Percentiles rank a stretch among this genome's conserved stretches.
phyloP scores from a whole-genome alignment of 2,888 invertebrate genomes.

The Athetis lepigone region DNA sequence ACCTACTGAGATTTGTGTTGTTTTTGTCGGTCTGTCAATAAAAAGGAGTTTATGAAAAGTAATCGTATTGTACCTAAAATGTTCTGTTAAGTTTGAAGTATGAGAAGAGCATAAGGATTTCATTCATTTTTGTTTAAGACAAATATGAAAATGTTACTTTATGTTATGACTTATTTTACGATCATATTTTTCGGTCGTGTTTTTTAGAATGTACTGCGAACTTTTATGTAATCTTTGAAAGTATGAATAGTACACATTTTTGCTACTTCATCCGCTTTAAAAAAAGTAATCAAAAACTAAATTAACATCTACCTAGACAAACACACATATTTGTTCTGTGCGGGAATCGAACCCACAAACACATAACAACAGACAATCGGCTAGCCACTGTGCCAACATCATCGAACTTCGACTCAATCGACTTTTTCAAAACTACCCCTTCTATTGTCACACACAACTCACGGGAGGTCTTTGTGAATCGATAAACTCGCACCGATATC shows the following conservation, averaged over 20 bases:
- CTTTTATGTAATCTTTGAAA: no score
- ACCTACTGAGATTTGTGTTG: not conserved
- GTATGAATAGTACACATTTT: no score
- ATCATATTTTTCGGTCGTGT: no score
- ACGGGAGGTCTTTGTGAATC: constrained; percentile 83
- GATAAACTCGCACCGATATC: constrained; percentile 80
- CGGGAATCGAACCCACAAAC: no score
- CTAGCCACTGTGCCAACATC: no score
- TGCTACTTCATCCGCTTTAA: no score
- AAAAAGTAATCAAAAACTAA: no score
- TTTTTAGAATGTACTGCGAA: no score
- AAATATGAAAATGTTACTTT: not conserved
- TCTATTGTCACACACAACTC: constrained; percentile 69
- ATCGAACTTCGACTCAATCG: constrained; percentile 49
- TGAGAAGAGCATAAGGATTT: constrained; percentile 1
- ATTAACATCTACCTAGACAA: no score
- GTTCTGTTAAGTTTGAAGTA: constrained; percentile 12
- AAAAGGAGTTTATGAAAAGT: constrained; percentile 20
- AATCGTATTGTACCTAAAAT: constrained; percentile 13
- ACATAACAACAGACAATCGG: no score
- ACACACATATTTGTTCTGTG: no score
- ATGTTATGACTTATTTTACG: not conserved
- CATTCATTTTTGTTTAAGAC: not conserved
- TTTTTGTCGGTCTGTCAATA: constrained; percentile 15
- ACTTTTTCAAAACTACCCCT: constrained; percentile 49